phyloP scores from a whole-genome alignment of 2,113 vertebrate genomes.

The Cheirogaleus medius region DNA sequence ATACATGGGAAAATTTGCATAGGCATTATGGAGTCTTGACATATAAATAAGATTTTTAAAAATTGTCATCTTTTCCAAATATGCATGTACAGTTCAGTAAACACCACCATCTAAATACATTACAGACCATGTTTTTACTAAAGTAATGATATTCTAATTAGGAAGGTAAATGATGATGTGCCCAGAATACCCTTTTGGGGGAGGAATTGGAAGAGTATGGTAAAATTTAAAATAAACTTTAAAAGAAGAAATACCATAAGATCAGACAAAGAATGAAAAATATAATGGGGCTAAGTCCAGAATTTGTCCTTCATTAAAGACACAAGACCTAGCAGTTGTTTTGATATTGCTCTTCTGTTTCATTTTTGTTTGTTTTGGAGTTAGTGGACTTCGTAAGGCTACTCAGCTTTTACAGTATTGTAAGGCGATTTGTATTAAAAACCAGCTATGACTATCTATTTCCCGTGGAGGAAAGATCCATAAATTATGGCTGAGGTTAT shows the following conservation, averaged over 20 bases:
- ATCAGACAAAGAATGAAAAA: not conserved
- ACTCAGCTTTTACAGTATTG: not conserved
- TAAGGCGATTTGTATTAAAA: slow-evolving; percentile 41
- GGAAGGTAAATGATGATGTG: not conserved
- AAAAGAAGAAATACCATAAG: not conserved
- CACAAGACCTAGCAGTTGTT: not conserved
- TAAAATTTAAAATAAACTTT: not conserved
- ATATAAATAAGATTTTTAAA: not conserved
- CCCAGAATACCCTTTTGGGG: not conserved
- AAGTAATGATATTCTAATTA: not conserved
- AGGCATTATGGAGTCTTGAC: not conserved
- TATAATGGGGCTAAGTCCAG: not conserved
- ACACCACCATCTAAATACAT: not conserved
- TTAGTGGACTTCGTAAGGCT: not conserved
- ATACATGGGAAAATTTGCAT: not conserved
- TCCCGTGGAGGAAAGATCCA: slow-evolving; percentile 58
- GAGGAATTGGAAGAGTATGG: not conserved
- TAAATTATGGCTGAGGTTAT: slow-evolving; percentile 72
- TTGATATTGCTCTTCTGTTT: not conserved
- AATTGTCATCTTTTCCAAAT: not conserved
- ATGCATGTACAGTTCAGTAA: not conserved
- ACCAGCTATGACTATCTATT: slow-evolving; percentile 36
- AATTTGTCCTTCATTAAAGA: not conserved
- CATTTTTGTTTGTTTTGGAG: not conserved
- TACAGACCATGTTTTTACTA: not conserved